phyloP scores from a whole-genome alignment of 2,888 invertebrate genomes.

The Watsonalla cultraria region DNA sequence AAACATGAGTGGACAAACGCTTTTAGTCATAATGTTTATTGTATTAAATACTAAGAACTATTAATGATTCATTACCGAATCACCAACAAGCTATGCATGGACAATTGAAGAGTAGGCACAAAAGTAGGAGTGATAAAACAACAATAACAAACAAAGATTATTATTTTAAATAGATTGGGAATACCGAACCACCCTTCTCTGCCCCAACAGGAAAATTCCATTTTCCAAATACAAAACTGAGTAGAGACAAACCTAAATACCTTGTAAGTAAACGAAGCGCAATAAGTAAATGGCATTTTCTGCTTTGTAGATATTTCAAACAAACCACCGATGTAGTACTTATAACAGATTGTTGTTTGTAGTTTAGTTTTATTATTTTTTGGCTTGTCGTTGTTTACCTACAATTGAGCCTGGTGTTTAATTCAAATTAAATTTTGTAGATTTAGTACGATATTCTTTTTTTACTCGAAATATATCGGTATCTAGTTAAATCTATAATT shows the following conservation, averaged over 20 bases:
- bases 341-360: slow-evolving; percentile 46
- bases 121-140: slow-evolving; percentile 49
- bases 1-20: no score
- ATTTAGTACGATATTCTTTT: no score
- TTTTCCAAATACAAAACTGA: slow-evolving; percentile 68
- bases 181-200: slow-evolving; percentile 43
- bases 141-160: slow-evolving; percentile 9
- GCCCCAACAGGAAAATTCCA: slow-evolving; percentile 73
- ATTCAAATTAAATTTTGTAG: no score
- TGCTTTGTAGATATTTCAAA: slow-evolving; percentile 61
- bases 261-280: slow-evolving; percentile 75
- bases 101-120: slow-evolving; percentile 44
- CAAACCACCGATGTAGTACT: slow-evolving; percentile 61
- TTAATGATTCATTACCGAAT: no score
- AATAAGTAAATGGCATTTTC: slow-evolving; percentile 72
- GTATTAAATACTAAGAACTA: no score
- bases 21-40: no score
- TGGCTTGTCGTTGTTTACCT: neutral
- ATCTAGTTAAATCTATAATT: no score
- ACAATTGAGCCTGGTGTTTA: no score
- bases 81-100: slow-evolving; percentile 5
- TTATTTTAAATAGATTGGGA: slow-evolving; percentile 66
- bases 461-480: no score
- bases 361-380: slow-evolving; percentile 3
- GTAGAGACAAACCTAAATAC: slow-evolving; percentile 69